Evolutionary conservation across 2,797 vertebrate species (phyloP).

Genomic region (Poecilia picta): DNA sequence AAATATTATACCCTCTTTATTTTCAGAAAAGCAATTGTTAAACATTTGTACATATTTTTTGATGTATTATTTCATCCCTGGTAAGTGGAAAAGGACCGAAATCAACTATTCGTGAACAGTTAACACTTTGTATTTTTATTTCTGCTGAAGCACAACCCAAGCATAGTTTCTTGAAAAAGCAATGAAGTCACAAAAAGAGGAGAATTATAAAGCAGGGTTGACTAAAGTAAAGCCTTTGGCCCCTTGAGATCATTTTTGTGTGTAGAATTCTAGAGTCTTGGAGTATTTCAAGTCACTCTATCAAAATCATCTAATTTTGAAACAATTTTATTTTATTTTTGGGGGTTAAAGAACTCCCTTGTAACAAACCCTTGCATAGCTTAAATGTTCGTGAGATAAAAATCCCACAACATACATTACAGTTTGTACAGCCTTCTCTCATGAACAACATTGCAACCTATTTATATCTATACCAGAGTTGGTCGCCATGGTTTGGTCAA

Average conservation of each 20-base stretch:
- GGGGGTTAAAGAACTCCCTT: background rate
- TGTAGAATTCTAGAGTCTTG: too few relatives aligned
- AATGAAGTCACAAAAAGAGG: too few relatives aligned
- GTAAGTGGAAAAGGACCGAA: constrained; percentile 13
- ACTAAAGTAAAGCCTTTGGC: too few relatives aligned
- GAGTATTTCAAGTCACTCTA: too few relatives aligned
- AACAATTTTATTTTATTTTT: too few relatives aligned
- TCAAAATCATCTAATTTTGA: too few relatives aligned
- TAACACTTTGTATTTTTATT: too few relatives aligned
- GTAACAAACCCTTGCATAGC: background rate
- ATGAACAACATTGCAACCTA: constrained; percentile 21
- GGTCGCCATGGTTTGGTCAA: constrained; percentile 19
- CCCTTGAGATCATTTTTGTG: too few relatives aligned
- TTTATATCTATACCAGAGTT: constrained; percentile 40
- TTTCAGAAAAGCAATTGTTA: constrained; percentile 30
- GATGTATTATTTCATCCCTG: constrained; percentile 23
- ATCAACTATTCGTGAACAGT: constrained; percentile 1
- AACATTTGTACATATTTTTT: constrained; percentile 6
- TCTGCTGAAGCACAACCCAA: too few relatives aligned
- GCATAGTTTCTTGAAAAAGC: too few relatives aligned
- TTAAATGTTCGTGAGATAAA: constrained; percentile 22
- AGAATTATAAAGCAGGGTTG: too few relatives aligned
- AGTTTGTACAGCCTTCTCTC: constrained; percentile 14
- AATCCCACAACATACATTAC: constrained; percentile 7
- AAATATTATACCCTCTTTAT: constrained; percentile 14